Evolutionary conservation across 2,113 vertebrate species (phyloP).

Genomic region (Larimichthys polyactis): DNA sequence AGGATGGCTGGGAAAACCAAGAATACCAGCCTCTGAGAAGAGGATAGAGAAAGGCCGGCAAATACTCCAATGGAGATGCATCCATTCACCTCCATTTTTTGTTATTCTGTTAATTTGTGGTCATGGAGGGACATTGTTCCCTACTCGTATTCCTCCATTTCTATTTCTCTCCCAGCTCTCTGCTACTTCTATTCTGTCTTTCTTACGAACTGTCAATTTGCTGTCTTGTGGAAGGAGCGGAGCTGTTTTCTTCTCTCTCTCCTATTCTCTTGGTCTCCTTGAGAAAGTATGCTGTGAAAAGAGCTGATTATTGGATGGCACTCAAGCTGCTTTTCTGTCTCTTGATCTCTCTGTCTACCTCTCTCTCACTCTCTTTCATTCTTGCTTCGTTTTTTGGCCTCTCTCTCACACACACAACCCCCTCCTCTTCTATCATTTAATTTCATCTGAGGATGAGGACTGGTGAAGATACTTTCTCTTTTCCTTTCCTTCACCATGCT

Average conservation of each 20-base stretch:
- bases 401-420: conserved; percentile 12
- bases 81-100: conserved; percentile 35
- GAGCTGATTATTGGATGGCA: conserved; percentile 80
- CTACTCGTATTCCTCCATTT: conserved; percentile 23
- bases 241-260: conserved; percentile 49
- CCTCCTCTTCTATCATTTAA: conserved; percentile 72
- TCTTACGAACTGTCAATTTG: conserved; percentile 67
- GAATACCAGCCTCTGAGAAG: neutral
- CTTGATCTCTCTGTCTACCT: conserved; percentile 68
- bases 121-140: conserved; percentile 42
- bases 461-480: conserved; percentile 69
- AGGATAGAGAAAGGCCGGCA: conserved; percentile 3
- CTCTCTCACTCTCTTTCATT: conserved; percentile 53
- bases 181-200: conserved; percentile 43
- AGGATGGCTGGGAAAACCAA: neutral
- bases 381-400: conserved; percentile 54
- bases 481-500: conserved; percentile 55
- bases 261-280: conserved; percentile 67
- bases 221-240: conserved; percentile 49
- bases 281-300: conserved; percentile 74
- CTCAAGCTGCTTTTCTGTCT: conserved; percentile 72
- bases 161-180: neutral
- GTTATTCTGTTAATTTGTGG: conserved; percentile 52
- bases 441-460: conserved; percentile 73
- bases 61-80: neutral